A percentile compares a stretch with the other conserved stretches of the same genome.
phyloP scores from a whole-genome alignment of 2,797 vertebrate species.

The Rhinichthys osculus region DNA sequence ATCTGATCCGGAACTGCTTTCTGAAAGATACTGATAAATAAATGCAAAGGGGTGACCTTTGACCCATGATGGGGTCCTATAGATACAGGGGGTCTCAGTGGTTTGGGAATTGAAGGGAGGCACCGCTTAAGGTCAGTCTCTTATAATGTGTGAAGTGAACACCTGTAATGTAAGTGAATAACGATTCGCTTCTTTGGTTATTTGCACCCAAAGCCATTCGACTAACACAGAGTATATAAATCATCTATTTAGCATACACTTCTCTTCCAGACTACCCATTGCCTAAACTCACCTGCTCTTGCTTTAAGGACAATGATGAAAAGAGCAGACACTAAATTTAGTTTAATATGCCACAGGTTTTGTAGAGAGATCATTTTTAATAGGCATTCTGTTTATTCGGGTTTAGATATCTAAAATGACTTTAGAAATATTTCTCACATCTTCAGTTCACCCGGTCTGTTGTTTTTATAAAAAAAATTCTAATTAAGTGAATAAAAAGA shows the following conservation, averaged over 20 bases:
- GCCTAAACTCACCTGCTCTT: conserved; percentile 27
- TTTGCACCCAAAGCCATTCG: conserved; percentile 31
- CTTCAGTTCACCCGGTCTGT: background rate
- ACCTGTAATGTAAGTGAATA: conserved; percentile 46
- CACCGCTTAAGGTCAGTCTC: conserved; percentile 25
- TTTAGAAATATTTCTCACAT: background rate
- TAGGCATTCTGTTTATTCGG: background rate
- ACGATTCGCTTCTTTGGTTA: conserved; percentile 10
- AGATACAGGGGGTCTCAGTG: conserved; percentile 10
- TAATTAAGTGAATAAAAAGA: too few relatives aligned
- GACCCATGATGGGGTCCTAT: conserved; percentile 51
- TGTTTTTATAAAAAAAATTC: background rate
- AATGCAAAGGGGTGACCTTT: conserved; percentile 66
- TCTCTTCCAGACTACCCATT: conserved; percentile 24
- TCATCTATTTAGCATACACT: conserved; percentile 31
- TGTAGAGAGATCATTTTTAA: conserved; percentile 27
- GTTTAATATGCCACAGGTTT: conserved; percentile 22
- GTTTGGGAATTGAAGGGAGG: conserved; percentile 19
- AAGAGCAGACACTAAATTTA: conserved; percentile 9
- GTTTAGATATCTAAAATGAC: background rate
- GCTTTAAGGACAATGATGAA: conserved; percentile 26
- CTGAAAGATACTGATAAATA: conserved; percentile 56
- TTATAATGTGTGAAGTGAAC: conserved; percentile 37
- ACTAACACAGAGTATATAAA: conserved; percentile 29
- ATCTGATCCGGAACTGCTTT: conserved; percentile 51